Evolutionary conservation across 2,888 invertebrate genomes (phyloP), one percentile per base, ranked within the genome.

Genomic region (Acanthacorydalis orientalis): DNA sequence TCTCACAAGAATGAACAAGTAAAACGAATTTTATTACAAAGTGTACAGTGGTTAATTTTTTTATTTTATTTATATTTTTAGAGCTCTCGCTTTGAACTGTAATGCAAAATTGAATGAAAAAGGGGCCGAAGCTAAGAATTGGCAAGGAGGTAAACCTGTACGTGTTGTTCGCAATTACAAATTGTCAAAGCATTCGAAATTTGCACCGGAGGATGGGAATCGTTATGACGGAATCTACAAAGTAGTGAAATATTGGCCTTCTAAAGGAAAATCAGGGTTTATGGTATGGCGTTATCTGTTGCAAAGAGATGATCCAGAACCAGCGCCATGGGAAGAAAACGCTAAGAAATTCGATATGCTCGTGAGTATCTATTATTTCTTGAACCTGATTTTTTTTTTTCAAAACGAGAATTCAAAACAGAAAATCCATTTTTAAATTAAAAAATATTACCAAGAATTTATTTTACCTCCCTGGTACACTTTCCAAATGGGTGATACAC

Each of bases 161-260:
- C 69, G 89, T 15, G 88, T 89, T 1, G 75, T 87, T 0, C 70
- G 89, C 31, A 85, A 80, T 51, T 81, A 72, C 59, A 87, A 87
- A 59, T 75, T 79, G 56, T 57, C 70, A 2, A 83, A 83, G 58
- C 79, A 83, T 62, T 86, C 86, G 6, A 74, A 81, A 58, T 89
- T 77, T 63, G 83, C 86, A 1, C 89, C 89, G 1, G 69, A 74
- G 50, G 81, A 81, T 55, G 89, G 82, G 3, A 76, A 76, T 51
- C 67, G 88, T 52, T 89, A 89, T 60, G 89, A 90, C 59, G 89
- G 89, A 1, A 78, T 88, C 46, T 90, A 89, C 63, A 89, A 89
- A 68, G 80, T 90, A 1, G 81, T 85, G 1, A 85, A 82, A 56
- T 89, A 88, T 59, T 87, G 82, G 65, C 81, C 81, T 0, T 80